A percentile compares a stretch with the other conserved stretches of the same genome.
Conservation (phyloP, 2,888 invertebrate species). For the Megamerina dolium region DNA sequence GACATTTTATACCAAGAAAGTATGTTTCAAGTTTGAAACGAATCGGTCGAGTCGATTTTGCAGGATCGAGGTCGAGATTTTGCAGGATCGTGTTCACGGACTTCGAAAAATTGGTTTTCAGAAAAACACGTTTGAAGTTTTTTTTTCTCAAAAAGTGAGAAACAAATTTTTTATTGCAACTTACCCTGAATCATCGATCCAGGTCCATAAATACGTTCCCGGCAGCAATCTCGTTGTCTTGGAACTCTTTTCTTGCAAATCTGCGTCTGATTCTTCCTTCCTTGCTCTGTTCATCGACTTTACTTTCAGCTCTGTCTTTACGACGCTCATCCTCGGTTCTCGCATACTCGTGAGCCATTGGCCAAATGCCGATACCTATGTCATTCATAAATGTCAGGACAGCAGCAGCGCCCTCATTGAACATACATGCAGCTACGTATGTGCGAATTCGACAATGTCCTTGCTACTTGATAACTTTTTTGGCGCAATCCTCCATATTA, state of each 20-base stretch:
- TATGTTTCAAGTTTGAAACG: no score
- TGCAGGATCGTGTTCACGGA: no score
- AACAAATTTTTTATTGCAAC: no score
- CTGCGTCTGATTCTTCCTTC: constrained; percentile 22
- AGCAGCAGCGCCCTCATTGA: constrained; percentile 4
- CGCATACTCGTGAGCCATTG: constrained; percentile 8
- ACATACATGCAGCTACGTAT: constrained; percentile 3
- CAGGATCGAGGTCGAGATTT: no score
- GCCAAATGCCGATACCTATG: neutral
- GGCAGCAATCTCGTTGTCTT: no score
- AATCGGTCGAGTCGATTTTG: no score
- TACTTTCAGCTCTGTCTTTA: constrained; percentile 18
- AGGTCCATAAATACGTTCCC: no score
- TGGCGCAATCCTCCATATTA: constrained; percentile 22
- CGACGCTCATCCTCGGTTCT: constrained; percentile 6
- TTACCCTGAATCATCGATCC: no score
- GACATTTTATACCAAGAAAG: no score
- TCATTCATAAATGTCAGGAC: constrained; percentile 5
- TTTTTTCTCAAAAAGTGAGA: no score
- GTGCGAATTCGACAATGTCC: constrained; percentile 17
- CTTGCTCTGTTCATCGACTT: constrained; percentile 20
- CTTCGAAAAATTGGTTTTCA: no score
- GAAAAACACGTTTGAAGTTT: no score
- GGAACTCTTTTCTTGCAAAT: constrained; percentile 13
- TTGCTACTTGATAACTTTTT: constrained; percentile 21